Evolutionary conservation across 92 coral and sea anemone species (phyloP).

Genomic region (Actinernus sp.): DNA sequence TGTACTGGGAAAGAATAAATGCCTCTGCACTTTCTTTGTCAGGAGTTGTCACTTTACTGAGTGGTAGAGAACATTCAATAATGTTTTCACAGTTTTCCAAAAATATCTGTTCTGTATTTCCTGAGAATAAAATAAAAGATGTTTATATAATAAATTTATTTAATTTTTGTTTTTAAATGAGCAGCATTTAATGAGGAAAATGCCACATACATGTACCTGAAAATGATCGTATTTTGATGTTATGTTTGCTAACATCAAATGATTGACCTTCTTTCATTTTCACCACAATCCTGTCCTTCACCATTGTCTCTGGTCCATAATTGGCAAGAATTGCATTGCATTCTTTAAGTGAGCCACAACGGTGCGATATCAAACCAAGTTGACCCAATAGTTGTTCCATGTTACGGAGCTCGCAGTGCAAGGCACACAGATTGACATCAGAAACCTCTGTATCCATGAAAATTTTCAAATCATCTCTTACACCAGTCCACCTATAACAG

Average conservation of each 20-base stretch:
- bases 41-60: background rate
- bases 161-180: no score
- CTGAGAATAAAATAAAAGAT: no score
- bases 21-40: background rate
- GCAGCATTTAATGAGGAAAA: no score
- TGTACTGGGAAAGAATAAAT: background rate
- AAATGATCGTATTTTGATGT: constrained; percentile 39
- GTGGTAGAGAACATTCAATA: background rate
- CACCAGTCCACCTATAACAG: constrained; percentile 60
- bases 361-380: constrained; percentile 55
- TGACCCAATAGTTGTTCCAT: constrained; percentile 60
- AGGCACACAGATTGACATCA: constrained; percentile 67
- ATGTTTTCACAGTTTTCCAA: background rate
- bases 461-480: constrained; percentile 59
- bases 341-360: constrained; percentile 31
- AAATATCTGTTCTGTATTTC: background rate
- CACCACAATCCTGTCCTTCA: constrained; percentile 40
- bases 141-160: no score
- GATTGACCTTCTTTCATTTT: constrained; percentile 44
- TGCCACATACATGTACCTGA: constrained; percentile 18
- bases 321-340: constrained; percentile 31
- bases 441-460: constrained; percentile 42
- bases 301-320: constrained; percentile 68
- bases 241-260: constrained; percentile 20
- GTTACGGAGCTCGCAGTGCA: constrained; percentile 69